Percentiles rank a stretch among this genome's conserved stretches.
Conservation (phyloP, 2,797 vertebrate species). For the Bothrops alternatus region DNA sequence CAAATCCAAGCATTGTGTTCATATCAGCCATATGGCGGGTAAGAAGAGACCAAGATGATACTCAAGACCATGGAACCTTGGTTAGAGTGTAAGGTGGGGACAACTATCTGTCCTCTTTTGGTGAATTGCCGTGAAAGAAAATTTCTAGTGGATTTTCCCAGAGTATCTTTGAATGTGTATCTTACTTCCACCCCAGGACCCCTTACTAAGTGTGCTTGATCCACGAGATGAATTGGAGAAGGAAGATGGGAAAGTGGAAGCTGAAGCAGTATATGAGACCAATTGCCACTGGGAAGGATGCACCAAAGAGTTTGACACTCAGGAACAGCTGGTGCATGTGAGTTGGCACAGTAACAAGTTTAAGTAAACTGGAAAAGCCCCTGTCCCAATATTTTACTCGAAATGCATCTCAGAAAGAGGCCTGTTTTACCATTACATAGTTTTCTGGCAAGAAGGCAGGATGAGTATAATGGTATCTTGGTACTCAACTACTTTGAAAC, state of each 20-base stretch:
- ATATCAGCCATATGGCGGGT: neutral
- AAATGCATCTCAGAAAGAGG: neutral
- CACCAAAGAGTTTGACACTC: constrained; percentile 94
- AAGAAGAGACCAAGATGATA: neutral
- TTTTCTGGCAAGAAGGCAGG: neutral
- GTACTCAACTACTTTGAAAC: neutral
- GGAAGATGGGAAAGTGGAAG: constrained; percentile 91
- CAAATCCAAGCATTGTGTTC: neutral
- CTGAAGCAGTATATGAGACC: constrained; percentile 91
- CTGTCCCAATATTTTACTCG: neutral
- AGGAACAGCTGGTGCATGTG: constrained; percentile 98
- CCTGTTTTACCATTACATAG: neutral
- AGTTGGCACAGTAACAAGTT: constrained; percentile 50
- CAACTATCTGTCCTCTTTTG: neutral
- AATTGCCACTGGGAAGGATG: constrained; percentile 97
- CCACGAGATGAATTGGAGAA: constrained; percentile 91
- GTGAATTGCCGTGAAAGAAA: neutral
- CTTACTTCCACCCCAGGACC: constrained; percentile 76
- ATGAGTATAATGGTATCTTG: neutral
- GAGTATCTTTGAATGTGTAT: neutral
- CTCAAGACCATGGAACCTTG: neutral
- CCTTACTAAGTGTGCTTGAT: constrained; percentile 86
- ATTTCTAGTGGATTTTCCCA: neutral
- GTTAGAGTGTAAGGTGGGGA: neutral
- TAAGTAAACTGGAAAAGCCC: neutral